Conservation (phyloP, 2,113 vertebrate genomes). For the Amblyornis subalaris region DNA sequence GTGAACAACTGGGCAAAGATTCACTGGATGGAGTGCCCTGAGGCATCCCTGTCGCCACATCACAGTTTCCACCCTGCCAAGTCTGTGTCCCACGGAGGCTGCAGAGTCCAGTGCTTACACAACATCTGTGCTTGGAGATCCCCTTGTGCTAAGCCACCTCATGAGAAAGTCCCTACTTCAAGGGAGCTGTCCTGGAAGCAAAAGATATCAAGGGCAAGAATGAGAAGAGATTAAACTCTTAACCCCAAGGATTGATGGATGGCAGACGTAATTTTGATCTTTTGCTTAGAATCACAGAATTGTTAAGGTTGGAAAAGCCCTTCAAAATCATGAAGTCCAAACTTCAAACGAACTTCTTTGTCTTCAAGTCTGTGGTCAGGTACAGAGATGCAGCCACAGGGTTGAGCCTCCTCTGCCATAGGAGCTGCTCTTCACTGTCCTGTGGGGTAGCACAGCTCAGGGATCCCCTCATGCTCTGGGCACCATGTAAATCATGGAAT, state of each 20-base stretch:
- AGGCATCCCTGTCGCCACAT: background rate
- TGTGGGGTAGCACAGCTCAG: background rate
- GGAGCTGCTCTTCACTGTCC: background rate
- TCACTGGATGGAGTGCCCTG: background rate
- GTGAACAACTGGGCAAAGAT: background rate
- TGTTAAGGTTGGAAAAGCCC: background rate
- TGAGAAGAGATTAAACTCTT: background rate
- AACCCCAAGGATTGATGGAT: background rate
- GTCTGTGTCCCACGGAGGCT: background rate
- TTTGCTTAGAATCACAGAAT: background rate
- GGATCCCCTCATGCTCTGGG: background rate
- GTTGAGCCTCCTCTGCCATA: background rate
- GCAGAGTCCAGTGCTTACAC: fast-evolving
- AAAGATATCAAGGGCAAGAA: background rate
- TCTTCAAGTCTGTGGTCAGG: background rate
- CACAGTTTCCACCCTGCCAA: background rate
- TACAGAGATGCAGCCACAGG: no score
- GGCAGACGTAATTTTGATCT: background rate
- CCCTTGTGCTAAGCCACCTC: background rate
- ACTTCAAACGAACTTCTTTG: background rate
- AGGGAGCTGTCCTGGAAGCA: background rate
- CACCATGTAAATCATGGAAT: background rate
- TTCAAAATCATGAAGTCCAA: background rate
- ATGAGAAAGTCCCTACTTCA: background rate
- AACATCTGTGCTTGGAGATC: fast-evolving